Conservation (phyloP, 2,888 invertebrate genomes). For the Melangyna quadrimaculata region DNA sequence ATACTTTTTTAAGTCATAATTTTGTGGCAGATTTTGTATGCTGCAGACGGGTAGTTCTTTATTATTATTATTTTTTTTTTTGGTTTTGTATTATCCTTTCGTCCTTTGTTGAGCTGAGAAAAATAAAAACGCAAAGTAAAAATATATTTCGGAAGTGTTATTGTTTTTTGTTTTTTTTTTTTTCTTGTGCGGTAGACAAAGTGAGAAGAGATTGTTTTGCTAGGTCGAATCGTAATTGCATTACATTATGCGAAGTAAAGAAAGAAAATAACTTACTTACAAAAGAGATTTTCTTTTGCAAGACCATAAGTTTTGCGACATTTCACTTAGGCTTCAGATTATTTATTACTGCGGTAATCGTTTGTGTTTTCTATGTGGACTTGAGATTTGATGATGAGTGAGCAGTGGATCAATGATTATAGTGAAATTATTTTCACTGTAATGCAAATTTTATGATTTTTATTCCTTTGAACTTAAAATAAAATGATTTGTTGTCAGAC, state of each 20-base stretch:
- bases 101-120: neutral
- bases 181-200: neutral
- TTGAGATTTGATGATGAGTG: slow-evolving; percentile 50
- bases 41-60: slow-evolving; percentile 55
- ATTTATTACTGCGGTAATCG: slow-evolving; percentile 71
- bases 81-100: slow-evolving; percentile 36
- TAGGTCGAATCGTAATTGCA: slow-evolving; percentile 61
- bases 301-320: slow-evolving; percentile 63
- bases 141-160: slow-evolving; percentile 28
- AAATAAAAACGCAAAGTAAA: slow-evolving; percentile 35
- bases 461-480: neutral
- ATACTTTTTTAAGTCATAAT: slow-evolving; percentile 69
- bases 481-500: neutral
- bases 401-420: slow-evolving; percentile 15
- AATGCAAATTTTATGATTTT: slow-evolving; percentile 17
- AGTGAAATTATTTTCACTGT: neutral
- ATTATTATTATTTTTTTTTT: too few species aligned
- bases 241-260: slow-evolving; percentile 54
- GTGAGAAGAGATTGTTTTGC: neutral
- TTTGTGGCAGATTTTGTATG: slow-evolving; percentile 73
- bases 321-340: slow-evolving; percentile 47
- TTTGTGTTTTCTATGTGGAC: slow-evolving; percentile 41
- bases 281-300: slow-evolving; percentile 20
- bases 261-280: neutral
- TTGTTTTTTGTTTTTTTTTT: slow-evolving; percentile 22